Conservation (phyloP, 2,797 vertebrate species). For the Heterohyrax brucei region DNA sequence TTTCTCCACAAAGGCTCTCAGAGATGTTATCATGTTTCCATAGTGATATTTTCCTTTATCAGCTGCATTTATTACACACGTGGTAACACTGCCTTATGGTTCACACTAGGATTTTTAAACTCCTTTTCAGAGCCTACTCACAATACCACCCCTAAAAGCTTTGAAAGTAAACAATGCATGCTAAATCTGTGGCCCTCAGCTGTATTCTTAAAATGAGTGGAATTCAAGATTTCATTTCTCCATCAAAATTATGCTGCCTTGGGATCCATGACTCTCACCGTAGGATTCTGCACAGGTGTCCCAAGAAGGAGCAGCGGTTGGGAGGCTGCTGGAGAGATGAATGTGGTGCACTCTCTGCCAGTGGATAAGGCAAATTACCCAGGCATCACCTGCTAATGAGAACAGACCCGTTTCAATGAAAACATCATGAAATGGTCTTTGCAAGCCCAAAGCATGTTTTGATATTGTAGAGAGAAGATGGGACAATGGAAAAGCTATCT, state of each 20-base stretch:
- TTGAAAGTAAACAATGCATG: conserved; percentile 53
- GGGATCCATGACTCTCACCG: background rate
- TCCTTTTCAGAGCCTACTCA: conserved; percentile 65
- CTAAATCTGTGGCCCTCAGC: conserved; percentile 44
- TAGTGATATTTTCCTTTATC: background rate
- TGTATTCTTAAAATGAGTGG: conserved; percentile 15
- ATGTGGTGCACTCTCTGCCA: background rate
- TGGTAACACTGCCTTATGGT: conserved; percentile 15
- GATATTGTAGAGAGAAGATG: background rate
- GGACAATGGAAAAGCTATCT: background rate
- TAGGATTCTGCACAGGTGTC: background rate
- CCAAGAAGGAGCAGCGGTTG: background rate
- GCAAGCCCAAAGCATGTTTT: conserved; percentile 40
- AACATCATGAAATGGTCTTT: background rate
- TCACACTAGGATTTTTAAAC: conserved; percentile 52
- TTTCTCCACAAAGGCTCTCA: conserved; percentile 64
- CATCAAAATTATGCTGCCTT: conserved; percentile 17
- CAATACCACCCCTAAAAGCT: conserved; percentile 55
- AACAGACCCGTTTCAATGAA: conserved; percentile 55
- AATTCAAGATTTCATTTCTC: conserved; percentile 21
- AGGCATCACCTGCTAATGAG: conserved; percentile 5
- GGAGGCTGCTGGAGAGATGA: background rate
- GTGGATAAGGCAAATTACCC: background rate
- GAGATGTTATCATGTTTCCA: conserved; percentile 69
- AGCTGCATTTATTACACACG: conserved; percentile 33